These are phyloP conservation scores for Linurgus olivaceus DNA, from an alignment of 2,797 vertebrate species.

Conservation along the genomic window DNA sequence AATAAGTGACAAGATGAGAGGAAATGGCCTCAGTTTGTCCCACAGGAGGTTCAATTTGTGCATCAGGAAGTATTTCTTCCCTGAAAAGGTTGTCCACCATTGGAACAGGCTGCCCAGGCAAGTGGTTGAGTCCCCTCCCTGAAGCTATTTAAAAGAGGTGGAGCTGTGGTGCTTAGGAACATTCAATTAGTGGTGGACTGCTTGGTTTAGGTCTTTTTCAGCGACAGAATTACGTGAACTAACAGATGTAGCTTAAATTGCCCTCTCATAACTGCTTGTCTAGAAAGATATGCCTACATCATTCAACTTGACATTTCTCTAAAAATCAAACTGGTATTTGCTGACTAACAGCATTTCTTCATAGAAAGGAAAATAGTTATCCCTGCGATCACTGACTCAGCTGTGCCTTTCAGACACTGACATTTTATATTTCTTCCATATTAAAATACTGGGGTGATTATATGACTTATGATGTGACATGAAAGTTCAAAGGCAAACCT, in stretches of 20 bases:
- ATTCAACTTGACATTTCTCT: background rate
- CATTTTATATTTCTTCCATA: background rate
- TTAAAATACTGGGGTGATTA: background rate
- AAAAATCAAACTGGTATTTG: background rate
- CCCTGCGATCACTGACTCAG: background rate
- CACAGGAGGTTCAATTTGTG: background rate
- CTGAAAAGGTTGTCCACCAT: background rate
- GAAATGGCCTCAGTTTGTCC: background rate
- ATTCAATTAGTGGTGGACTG: background rate
- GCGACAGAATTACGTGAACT: rapidly evolving
- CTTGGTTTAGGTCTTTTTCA: background rate
- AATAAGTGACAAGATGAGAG: background rate
- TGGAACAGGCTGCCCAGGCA: background rate
- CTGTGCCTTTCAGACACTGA: background rate
- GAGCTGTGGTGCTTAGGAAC: background rate
- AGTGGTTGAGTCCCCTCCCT: background rate
- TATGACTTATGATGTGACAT: background rate
- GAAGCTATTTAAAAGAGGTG: background rate
- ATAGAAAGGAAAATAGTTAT: background rate
- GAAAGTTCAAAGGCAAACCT: background rate
- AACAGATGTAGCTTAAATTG: background rate
- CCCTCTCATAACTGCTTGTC: background rate
- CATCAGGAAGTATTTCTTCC: background rate
- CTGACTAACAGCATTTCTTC: background rate
- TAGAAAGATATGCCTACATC: background rate